Evolutionary conservation across 2,113 vertebrate genomes (phyloP).

Genomic region (Prionailurus viverrinus): DNA sequence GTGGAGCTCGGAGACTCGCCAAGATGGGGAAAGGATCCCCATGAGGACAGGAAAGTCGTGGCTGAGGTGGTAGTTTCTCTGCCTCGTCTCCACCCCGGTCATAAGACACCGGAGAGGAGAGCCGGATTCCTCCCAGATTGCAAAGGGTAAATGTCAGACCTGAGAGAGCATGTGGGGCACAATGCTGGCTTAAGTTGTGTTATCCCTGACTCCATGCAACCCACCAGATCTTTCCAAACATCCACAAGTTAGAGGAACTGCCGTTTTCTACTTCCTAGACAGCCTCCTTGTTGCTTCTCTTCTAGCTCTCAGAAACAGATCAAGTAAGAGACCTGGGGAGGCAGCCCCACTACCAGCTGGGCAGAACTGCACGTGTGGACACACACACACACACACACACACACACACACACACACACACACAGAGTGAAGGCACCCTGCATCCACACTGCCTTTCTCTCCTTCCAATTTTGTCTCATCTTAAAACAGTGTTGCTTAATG

Average conservation of each 20-base stretch:
- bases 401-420: background rate
- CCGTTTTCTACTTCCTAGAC: background rate
- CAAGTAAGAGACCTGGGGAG: background rate
- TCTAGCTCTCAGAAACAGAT: background rate
- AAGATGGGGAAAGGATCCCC: background rate
- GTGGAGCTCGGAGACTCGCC: background rate
- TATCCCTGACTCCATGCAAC: background rate
- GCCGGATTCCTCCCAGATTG: background rate
- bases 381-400: background rate
- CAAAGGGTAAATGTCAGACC: background rate
- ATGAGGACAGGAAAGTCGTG: background rate
- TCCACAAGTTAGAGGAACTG: background rate
- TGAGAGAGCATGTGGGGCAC: background rate
- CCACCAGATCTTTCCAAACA: background rate
- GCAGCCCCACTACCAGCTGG: background rate
- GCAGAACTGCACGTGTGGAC: background rate
- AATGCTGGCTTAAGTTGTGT: accelerated
- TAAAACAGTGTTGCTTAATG: background rate
- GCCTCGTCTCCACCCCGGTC: background rate
- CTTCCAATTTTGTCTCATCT: background rate
- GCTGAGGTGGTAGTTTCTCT: background rate
- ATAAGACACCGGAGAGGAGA: background rate
- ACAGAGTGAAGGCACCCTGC: accelerated
- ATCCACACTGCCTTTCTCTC: background rate
- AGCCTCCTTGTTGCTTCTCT: background rate